Conservation (phyloP, 1,140 invertebrate genomes). For the Sesamia nonagrioides region DNA sequence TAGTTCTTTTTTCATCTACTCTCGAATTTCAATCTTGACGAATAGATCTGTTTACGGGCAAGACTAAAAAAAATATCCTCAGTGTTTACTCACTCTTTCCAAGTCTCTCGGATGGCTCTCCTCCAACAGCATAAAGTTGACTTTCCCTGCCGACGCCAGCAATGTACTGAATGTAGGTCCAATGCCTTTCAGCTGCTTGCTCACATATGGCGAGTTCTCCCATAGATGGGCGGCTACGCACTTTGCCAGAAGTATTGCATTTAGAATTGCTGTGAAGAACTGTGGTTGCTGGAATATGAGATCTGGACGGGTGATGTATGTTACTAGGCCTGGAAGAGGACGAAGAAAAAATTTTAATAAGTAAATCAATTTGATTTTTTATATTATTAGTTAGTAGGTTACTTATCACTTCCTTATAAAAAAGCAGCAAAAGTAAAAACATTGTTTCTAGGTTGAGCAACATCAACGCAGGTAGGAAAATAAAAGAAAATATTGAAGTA, state of each 20-base stretch:
- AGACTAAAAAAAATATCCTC: too few species aligned
- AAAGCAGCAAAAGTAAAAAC: too few species aligned
- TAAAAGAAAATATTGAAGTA: too few species aligned
- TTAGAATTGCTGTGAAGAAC: conserved; percentile 87
- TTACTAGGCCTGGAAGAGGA: conserved; percentile 76
- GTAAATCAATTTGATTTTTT: neutral
- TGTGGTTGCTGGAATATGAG: conserved; percentile 70
- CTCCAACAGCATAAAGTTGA: conserved; percentile 89
- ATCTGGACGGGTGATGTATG: conserved; percentile 83
- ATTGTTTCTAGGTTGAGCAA: too few species aligned
- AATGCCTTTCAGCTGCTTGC: conserved; percentile 91
- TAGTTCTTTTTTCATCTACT: too few species aligned
- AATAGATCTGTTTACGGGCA: too few species aligned
- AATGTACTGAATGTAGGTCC: conserved; percentile 89
- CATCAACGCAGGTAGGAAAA: too few species aligned
- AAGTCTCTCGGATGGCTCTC: conserved; percentile 91
- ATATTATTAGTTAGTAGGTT: too few species aligned
- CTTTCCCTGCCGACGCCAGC: conserved; percentile 91
- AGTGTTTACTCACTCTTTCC: conserved; percentile 89
- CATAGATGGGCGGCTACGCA: conserved; percentile 91
- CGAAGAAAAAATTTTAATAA: neutral
- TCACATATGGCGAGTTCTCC: conserved; percentile 92
- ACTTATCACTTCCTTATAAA: too few species aligned
- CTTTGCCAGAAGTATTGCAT: conserved; percentile 89
- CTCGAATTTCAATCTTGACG: neutral